Conservation (phyloP, 1,140 invertebrate species). For the Habropoda laboriosa region DNA sequence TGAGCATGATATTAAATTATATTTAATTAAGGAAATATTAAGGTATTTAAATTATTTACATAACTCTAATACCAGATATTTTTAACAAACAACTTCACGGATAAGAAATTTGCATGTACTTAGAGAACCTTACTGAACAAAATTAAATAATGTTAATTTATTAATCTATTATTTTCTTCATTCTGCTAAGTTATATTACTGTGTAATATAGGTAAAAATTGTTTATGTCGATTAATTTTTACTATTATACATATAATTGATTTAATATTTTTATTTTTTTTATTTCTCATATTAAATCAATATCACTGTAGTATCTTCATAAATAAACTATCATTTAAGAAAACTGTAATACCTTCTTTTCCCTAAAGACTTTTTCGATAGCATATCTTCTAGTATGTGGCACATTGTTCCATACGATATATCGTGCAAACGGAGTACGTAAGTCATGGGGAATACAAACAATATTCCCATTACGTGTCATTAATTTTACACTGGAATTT, state of each 20-base stretch:
- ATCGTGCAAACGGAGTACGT: constrained; percentile 90
- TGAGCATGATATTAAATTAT: not conserved
- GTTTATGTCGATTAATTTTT: too few relatives aligned
- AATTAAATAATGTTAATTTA: too few relatives aligned
- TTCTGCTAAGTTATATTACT: too few relatives aligned
- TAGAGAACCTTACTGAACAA: too few relatives aligned
- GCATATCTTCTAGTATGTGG: constrained; percentile 91
- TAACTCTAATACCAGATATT: too few relatives aligned
- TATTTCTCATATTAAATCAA: not conserved
- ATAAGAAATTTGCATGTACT: too few relatives aligned
- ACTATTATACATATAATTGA: too few relatives aligned
- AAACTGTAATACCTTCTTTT: constrained; percentile 85
- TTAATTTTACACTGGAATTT: constrained; percentile 88
- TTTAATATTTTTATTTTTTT: not conserved
- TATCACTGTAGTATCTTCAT: too few relatives aligned
- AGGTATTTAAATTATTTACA: not conserved
- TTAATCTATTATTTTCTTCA: not conserved
- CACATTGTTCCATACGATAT: constrained; percentile 91
- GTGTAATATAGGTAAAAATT: too few relatives aligned
- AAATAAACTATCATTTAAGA: too few relatives aligned
- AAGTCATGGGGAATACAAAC: constrained; percentile 91
- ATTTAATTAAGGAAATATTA: constrained; percentile 29
- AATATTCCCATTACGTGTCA: constrained; percentile 92
- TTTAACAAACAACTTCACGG: too few relatives aligned
- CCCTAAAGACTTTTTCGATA: constrained; percentile 93